phyloP scores from a whole-genome alignment of 2,888 invertebrate genomes.

The Drosophila niveifrons region DNA sequence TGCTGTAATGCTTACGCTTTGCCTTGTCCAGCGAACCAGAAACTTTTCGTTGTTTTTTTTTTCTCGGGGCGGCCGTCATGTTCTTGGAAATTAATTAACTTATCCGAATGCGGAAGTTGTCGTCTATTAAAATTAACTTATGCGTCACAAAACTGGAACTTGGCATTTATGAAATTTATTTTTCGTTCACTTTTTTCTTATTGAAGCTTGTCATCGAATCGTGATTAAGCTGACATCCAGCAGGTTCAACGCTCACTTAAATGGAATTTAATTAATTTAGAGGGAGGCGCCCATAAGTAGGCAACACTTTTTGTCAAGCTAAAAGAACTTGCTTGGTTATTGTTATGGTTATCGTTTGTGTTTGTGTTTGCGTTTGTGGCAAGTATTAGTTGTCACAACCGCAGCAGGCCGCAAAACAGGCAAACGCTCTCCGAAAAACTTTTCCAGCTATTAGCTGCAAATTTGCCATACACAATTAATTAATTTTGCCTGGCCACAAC shows the following conservation, averaged over 20 bases:
- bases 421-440: slow-evolving; percentile 59
- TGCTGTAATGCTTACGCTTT: slow-evolving; percentile 17
- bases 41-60: slow-evolving; percentile 65
- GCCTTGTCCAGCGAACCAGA: slow-evolving; percentile 38
- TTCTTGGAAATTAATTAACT: slow-evolving; percentile 75
- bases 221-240: slow-evolving; percentile 16
- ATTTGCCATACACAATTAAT: slow-evolving; percentile 79
- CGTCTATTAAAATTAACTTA: slow-evolving; percentile 56
- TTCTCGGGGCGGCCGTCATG: slow-evolving; percentile 30
- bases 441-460: slow-evolving; percentile 76
- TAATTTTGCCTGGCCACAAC: slow-evolving; percentile 60
- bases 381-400: slow-evolving; percentile 62
- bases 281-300: slow-evolving; percentile 39
- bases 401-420: slow-evolving; percentile 49
- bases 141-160: slow-evolving; percentile 27
- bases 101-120: slow-evolving; percentile 64
- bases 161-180: slow-evolving; percentile 34
- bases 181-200: slow-evolving; percentile 16
- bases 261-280: slow-evolving; percentile 65
- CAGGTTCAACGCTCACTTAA: slow-evolving; percentile 34
- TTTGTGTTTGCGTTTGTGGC: slow-evolving; percentile 2
- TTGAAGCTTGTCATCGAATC: slow-evolving; percentile 23
- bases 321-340: background rate
- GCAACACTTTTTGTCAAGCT: slow-evolving; percentile 33
- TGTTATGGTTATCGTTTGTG: slow-evolving; percentile 5